Evolutionary conservation across 1,140 invertebrate species (phyloP), one percentile per base, ranked within the genome.

Genomic region (Melitaea cinxia): DNA sequence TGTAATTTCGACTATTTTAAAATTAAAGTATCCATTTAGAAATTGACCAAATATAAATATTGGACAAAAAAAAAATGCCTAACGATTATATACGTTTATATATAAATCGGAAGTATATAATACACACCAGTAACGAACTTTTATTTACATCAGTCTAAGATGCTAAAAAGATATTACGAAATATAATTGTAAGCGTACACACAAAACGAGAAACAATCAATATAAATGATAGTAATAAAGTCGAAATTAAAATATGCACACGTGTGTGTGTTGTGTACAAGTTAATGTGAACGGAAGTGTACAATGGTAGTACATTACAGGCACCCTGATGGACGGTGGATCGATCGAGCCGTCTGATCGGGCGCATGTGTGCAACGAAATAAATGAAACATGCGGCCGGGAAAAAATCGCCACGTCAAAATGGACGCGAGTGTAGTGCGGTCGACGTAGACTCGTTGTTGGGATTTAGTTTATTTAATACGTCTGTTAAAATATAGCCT

Each of bases 361-460:
- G 49, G 66, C 69, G 83, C 72, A 70, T 83, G 82, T 83, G 82
- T 84, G 83, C 76, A 77, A 28, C 78, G 79, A 85, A 87, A 87
- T 86, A 85, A 87, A 86, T 81, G 82, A 86, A 88, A 88, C 80
- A 83, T 74, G 73, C 60, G 74, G 57, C 58, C 72, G 73, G 74
- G 73, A 82, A 87, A 87, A 85, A 87, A 85, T 84, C 75, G 72
- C 69, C 79, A 70, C 82, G 80, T 87, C 86, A 87, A 85, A 88
- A 85, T 83, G 84, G 84, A 85, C 83, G 80, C 72, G 73, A 50
- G 56, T 70, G 54, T 62, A 66, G 58, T 62, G 0, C 5, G 47
- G n/a, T 0, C 12, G 35, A 0, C 12, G 28, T 3, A 52, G 0
- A 70, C 59, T 81, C 81, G 78, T 57, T 21, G 47, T 30, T 78